These are phyloP conservation scores for Drosophila insularis DNA, from an alignment of 1,140 invertebrate genomes.

Conservation along the genomic window DNA sequence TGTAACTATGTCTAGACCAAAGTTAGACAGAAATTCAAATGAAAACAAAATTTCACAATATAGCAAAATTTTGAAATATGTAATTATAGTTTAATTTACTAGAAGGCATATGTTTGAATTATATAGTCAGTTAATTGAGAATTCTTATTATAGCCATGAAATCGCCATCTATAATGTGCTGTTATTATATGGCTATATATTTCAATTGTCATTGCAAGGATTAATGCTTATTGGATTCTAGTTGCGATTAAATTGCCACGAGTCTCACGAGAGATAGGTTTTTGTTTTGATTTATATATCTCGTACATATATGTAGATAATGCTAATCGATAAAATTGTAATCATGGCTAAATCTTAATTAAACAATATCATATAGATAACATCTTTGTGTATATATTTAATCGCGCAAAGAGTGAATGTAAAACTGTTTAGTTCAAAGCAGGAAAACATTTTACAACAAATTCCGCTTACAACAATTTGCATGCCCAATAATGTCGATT, in stretches of 20 bases:
- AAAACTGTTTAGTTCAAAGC: background rate
- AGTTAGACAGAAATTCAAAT: conserved; percentile 2
- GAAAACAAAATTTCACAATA: conserved; percentile 7
- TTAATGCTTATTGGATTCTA: conserved; percentile 30
- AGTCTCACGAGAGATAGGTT: conserved; percentile 37
- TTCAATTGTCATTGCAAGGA: conserved; percentile 26
- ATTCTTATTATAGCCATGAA: background rate
- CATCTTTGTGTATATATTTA: background rate
- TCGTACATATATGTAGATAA: background rate
- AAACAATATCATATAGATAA: conserved; percentile 3
- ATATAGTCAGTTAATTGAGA: background rate
- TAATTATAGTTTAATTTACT: conserved; percentile 16
- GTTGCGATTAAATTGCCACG: conserved; percentile 52
- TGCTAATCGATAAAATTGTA: background rate
- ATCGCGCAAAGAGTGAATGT: background rate
- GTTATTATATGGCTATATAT: conserved; percentile 29
- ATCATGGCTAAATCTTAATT: conserved; percentile 6
- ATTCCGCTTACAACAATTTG: conserved; percentile 26
- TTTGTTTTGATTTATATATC: conserved; percentile 42
- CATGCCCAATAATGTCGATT: conserved; percentile 33
- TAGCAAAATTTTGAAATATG: background rate
- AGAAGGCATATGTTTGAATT: background rate
- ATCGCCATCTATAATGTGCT: conserved; percentile 31
- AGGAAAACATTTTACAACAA: background rate
- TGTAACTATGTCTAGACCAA: conserved; percentile 11